Percentiles rank a stretch among this genome's conserved stretches.
Conservation (phyloP, 2,113 vertebrate species). For the Siniperca knerii region DNA sequence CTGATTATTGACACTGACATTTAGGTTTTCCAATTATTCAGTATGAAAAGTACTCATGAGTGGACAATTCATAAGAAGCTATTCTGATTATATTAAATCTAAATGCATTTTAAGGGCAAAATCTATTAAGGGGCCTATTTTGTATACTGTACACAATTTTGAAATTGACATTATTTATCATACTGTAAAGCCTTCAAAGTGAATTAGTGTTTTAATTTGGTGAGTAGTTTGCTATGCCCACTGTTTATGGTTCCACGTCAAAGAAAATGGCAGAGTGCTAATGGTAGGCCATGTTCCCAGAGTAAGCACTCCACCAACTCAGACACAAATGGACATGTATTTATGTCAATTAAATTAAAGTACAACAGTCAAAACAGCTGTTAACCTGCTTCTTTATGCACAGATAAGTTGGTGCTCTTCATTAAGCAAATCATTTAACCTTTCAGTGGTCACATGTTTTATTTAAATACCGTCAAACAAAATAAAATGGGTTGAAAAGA, state of each 20-base stretch:
- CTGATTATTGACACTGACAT: slow-evolving; percentile 20
- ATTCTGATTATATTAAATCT: slow-evolving; percentile 14
- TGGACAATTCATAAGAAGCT: not conserved
- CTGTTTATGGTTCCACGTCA: slow-evolving; percentile 73
- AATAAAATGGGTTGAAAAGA: not conserved
- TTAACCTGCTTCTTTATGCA: slow-evolving; percentile 41
- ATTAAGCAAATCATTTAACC: slow-evolving; percentile 45
- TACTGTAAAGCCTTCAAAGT: slow-evolving; percentile 81
- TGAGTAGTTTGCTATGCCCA: slow-evolving; percentile 73
- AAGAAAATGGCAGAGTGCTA: slow-evolving; percentile 67
- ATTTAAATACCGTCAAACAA: slow-evolving; percentile 4
- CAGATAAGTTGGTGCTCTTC: slow-evolving; percentile 27
- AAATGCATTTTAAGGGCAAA: slow-evolving; percentile 34
- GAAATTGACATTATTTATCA: slow-evolving; percentile 68
- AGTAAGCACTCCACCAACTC: slow-evolving; percentile 51
- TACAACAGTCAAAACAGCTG: slow-evolving; percentile 74
- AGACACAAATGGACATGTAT: slow-evolving; percentile 77
- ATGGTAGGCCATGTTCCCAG: slow-evolving; percentile 69
- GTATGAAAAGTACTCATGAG: slow-evolving; percentile 5
- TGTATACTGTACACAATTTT: slow-evolving; percentile 57
- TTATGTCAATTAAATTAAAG: slow-evolving; percentile 75
- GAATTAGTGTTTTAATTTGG: slow-evolving; percentile 84
- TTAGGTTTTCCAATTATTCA: slow-evolving; percentile 1
- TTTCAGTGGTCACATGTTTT: slow-evolving; percentile 15
- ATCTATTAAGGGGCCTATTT: slow-evolving; percentile 28